phyloP scores from a whole-genome alignment of 2,113 vertebrate species.

The Chroicocephalus ridibundus region DNA sequence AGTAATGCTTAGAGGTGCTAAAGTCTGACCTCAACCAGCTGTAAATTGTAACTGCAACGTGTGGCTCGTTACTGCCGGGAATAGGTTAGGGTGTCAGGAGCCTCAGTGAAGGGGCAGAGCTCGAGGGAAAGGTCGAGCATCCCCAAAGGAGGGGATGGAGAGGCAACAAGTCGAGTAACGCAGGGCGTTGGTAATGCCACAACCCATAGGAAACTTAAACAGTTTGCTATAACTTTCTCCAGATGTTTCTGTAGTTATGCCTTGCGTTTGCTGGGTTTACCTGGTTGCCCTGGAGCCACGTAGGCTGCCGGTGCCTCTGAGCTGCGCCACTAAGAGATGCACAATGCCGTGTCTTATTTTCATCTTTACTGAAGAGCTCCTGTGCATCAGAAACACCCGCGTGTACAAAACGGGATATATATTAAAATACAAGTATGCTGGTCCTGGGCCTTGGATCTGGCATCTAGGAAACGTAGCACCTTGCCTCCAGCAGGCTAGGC shows the following conservation, averaged over 20 bases:
- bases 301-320: not conserved
- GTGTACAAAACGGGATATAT: not conserved
- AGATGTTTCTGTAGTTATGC: not conserved
- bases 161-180: not conserved
- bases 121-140: not conserved
- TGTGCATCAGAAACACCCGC: not conserved
- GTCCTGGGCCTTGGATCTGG: not conserved
- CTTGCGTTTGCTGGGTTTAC: not conserved
- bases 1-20: not conserved
- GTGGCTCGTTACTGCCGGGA: not conserved
- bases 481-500: not conserved
- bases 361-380: not conserved
- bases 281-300: not conserved
- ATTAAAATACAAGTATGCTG: not conserved
- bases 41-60: not conserved
- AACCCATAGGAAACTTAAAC: not conserved
- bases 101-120: not conserved
- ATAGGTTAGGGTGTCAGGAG: not conserved
- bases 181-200: not conserved
- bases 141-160: not conserved
- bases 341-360: not conserved
- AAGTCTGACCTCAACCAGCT: not conserved
- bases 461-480: rapidly evolving
- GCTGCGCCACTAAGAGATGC: not conserved
- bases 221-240: not conserved